These are phyloP conservation scores for Lepidocolaptes lacrymiger DNA, from an alignment of 2,797 vertebrate species.

Conservation along the genomic window DNA sequence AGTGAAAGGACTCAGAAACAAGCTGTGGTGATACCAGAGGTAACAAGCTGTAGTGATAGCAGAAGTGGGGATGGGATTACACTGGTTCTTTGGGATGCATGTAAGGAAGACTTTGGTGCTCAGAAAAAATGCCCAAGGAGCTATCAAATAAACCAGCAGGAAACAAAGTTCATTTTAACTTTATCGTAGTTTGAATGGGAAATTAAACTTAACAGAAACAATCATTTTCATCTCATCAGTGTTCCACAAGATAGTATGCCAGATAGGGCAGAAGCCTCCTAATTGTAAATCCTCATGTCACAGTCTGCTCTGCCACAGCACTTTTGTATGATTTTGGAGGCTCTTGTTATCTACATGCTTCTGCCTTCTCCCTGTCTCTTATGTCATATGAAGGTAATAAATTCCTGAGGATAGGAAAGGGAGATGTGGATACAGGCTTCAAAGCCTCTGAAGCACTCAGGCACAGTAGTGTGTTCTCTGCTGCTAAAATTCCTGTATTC, in stretches of 20 bases:
- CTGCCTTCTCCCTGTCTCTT: neutral
- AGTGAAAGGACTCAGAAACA: neutral
- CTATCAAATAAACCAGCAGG: neutral
- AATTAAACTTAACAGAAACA: neutral
- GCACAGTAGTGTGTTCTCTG: neutral
- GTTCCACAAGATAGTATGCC: neutral
- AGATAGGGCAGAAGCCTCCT: neutral
- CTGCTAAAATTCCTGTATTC: neutral
- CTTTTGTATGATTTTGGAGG: neutral
- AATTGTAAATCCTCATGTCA: neutral
- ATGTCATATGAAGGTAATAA: neutral
- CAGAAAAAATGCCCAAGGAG: neutral
- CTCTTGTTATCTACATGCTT: neutral
- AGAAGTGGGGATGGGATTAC: neutral
- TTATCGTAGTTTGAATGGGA: neutral
- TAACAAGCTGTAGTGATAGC: neutral
- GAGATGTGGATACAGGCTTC: neutral
- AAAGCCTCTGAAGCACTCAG: neutral
- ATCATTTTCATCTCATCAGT: neutral
- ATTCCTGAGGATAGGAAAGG: neutral
- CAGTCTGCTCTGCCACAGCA: neutral
- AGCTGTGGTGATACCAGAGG: neutral
- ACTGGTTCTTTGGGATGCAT: neutral
- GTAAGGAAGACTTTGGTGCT: neutral
- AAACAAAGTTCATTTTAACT: neutral